Percentiles rank a stretch among this genome's conserved stretches.
phyloP scores from a whole-genome alignment of 2,797 vertebrate genomes.

The Sebastes itinus region DNA sequence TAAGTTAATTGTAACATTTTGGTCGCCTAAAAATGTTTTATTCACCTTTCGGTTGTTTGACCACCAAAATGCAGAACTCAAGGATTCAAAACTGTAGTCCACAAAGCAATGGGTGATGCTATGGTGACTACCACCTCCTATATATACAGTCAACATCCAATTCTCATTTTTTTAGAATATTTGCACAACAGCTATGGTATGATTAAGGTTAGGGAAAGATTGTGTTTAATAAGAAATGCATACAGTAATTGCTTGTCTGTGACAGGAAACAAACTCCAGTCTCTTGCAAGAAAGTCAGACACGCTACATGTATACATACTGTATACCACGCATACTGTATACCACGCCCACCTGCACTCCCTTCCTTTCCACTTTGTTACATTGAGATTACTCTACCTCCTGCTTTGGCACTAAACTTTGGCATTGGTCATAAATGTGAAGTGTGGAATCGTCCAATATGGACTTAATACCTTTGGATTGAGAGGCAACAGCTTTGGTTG shows the following conservation, averaged over 20 bases:
- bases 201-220: neutral
- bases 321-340: neutral
- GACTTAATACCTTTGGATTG: neutral
- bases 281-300: neutral
- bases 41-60: no score
- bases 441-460: neutral
- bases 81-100: no score
- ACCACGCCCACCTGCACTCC: neutral
- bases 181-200: neutral
- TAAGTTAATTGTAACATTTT: neutral
- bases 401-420: neutral
- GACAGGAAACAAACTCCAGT: neutral
- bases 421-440: neutral
- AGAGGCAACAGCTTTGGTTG: neutral
- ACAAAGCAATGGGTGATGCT: no score
- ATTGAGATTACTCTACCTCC: neutral
- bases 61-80: no score
- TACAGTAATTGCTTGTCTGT: neutral
- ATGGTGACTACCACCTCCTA: no score
- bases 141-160: no score
- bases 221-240: neutral
- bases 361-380: neutral
- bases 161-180: neutral
- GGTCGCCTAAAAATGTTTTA: no score
- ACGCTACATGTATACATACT: neutral